Base-by-base conservation (phyloP, 2,113 vertebrate genomes). In the Rhegmatorhina hoffmannsi region DNA sequence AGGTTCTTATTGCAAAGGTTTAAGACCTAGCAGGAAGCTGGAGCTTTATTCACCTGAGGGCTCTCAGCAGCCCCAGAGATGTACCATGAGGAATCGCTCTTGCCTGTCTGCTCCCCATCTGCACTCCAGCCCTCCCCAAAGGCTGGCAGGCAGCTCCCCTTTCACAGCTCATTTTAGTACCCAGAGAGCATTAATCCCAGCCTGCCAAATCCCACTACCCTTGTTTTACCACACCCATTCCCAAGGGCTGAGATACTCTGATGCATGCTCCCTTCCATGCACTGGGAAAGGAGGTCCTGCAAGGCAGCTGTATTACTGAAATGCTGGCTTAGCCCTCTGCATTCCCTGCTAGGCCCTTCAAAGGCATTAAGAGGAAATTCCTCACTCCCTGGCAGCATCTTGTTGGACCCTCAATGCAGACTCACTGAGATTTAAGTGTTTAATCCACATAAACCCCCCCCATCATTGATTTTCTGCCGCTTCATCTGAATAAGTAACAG, bases 1-100 rank as follows among this genome's bases (percentile, higher is more conserved):
- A 5, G 3, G 17, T 64, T 67, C 91, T 94, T 89, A 26, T n/a
- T 78, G 69, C 59, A 78, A 80, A 86, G 29, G 73, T 89, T 92
- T 63, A 84, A 81, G 80, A 84, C 36, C 92, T 66, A 77, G 47
- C 73, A 84, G 89, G 83, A 84, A 95, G 77, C 67, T 66, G 84
- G 59, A 77, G 49, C 70, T 91, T 88, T 79, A 23, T 84, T 90
- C 78, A 74, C 75, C 40, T 12, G 1, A 23, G 34, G 59, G 38
- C 40, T 94, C 9, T 1, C 55, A 34, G 66, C 74, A 87, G 66
- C n/a, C 70, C 84, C 55, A 40, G 66, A 87, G 50, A 46, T 40
- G 49, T 29, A 53, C 84, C 5, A 7, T 16, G 59, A 56, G 44
- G 52, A 78, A 92, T 21, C 0, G 0, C 10, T 72, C 52, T 40